These are phyloP conservation scores for Saccostrea cuccullata DNA, from an alignment of 1,140 invertebrate genomes.

Conservation along the genomic window DNA sequence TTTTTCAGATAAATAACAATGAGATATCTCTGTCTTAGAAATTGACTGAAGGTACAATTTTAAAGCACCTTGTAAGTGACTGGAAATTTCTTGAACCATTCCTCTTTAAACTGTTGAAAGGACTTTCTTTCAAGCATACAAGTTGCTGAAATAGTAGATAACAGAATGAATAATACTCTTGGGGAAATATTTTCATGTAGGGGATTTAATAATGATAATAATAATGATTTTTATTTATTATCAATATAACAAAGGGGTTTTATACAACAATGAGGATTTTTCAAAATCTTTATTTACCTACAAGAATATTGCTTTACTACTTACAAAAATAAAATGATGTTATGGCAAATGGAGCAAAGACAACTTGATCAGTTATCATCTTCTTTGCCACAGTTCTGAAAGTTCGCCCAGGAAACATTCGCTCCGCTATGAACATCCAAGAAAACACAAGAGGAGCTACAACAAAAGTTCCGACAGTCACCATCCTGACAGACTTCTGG, in stretches of 20 bases:
- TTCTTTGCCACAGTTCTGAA: constrained; percentile 56
- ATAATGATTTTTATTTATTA: no score
- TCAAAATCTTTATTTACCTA: no score
- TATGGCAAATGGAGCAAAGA: constrained; percentile 59
- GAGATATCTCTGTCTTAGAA: no score
- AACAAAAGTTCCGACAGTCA: constrained; percentile 56
- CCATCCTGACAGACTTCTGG: constrained; percentile 53
- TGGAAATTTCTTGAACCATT: constrained; percentile 40
- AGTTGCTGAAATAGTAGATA: constrained; percentile 36
- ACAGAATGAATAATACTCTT: background rate
- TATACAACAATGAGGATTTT: no score
- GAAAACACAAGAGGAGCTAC: constrained; percentile 57
- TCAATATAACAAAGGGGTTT: no score
- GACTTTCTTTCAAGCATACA: constrained; percentile 41
- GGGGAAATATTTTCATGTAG: no score
- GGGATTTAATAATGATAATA: no score
- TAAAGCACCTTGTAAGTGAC: constrained; percentile 42
- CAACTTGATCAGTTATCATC: constrained; percentile 55
- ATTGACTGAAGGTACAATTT: no score
- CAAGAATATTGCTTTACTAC: background rate
- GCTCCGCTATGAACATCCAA: constrained; percentile 60
- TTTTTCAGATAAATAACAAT: no score
- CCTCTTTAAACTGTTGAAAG: constrained; percentile 32
- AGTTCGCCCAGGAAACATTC: constrained; percentile 56
- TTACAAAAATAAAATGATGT: constrained; percentile 57